phyloP scores from a whole-genome alignment of 2,113 vertebrate genomes.

The Crotalus horridus region DNA sequence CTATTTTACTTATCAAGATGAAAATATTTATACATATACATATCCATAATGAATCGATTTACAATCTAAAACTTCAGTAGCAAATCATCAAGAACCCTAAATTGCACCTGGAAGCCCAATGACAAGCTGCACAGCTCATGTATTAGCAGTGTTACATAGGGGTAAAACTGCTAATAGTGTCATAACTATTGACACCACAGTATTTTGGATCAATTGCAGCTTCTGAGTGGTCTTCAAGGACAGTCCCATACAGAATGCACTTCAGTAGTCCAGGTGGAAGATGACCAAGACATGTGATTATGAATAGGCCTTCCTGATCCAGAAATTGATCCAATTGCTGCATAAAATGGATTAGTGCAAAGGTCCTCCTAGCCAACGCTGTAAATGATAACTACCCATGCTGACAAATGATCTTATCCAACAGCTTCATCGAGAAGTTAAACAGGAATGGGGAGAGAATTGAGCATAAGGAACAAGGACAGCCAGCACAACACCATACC shows the following conservation, averaged over 20 bases:
- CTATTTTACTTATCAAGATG: background rate
- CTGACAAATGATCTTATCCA: no score
- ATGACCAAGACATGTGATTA: no score
- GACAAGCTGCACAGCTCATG: background rate
- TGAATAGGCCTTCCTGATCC: no score
- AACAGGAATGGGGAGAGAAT: background rate
- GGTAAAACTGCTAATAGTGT: background rate
- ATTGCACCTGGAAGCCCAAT: background rate
- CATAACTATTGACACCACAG: background rate
- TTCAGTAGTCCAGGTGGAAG: no score
- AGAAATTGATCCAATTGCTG: no score
- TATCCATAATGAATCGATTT: background rate
- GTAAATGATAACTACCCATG: no score
- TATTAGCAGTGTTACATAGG: background rate
- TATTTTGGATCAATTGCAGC: background rate
- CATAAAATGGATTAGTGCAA: no score
- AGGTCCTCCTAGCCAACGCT: no score
- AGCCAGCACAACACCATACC: background rate
- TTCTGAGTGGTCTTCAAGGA: no score
- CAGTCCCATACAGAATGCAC: no score
- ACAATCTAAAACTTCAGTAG: background rate
- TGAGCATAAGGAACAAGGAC: background rate
- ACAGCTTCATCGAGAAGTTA: background rate
- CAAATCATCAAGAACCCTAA: background rate
- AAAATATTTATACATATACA: background rate